These are phyloP conservation scores for Actenoides hombroni DNA, from an alignment of 2,113 vertebrate genomes.

Conservation along the genomic window DNA sequence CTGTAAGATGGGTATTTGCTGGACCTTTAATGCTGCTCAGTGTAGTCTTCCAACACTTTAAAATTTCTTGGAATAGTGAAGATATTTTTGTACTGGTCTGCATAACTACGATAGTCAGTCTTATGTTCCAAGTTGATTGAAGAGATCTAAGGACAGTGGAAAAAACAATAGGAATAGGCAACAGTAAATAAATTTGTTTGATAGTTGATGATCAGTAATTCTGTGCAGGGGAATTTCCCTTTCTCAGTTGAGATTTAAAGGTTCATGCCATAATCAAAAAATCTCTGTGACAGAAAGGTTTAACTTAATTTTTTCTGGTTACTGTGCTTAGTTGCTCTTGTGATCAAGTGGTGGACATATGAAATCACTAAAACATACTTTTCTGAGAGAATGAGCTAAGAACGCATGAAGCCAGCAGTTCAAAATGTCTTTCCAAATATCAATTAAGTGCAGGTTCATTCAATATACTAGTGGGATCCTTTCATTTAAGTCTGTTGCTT, in stretches of 20 bases:
- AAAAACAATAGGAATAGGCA: not conserved
- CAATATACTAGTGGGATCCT: not conserved
- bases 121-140: not conserved
- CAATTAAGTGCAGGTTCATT: not conserved
- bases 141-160: not conserved
- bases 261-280: not conserved
- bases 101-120: not conserved
- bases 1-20: not conserved
- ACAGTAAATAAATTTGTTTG: not conserved
- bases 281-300: not conserved
- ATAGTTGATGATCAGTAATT: not conserved
- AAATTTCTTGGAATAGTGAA: not conserved
- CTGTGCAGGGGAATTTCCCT: not conserved
- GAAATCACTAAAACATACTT: not conserved
- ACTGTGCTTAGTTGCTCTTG: not conserved
- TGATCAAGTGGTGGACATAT: not conserved
- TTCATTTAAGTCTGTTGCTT: not conserved
- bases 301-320: not conserved
- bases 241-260: not conserved
- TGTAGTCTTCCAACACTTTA: not conserved
- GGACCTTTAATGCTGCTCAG: not conserved
- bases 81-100: not conserved
- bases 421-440: not conserved
- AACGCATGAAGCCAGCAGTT: not conserved
- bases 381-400: not conserved